Evolutionary conservation across 2,113 vertebrate genomes (phyloP).

Genomic region (Bettongia penicillata): DNA sequence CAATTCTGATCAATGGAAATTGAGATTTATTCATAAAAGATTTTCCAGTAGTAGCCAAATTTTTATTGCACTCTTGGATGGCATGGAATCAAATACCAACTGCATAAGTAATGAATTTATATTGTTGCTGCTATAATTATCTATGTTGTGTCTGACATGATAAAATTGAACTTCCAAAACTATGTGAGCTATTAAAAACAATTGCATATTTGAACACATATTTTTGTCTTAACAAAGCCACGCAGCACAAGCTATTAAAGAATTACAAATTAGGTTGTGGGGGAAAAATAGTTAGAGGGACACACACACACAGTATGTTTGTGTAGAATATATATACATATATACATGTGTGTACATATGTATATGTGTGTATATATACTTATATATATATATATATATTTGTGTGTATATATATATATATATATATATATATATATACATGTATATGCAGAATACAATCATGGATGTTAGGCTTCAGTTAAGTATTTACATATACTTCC

Average conservation of each 20-base stretch:
- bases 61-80: slow-evolving; percentile 4
- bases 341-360: too few species aligned
- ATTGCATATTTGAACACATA: slow-evolving; percentile 52
- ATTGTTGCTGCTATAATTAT: slow-evolving; percentile 54
- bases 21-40: slow-evolving; percentile 23
- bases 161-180: slow-evolving; percentile 47
- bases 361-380: too few species aligned
- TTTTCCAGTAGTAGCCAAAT: slow-evolving; percentile 37
- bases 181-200: slow-evolving; percentile 58
- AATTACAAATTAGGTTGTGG: slow-evolving; percentile 16
- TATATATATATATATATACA: too few species aligned
- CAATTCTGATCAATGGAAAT: slow-evolving; percentile 19
- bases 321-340: too few species aligned
- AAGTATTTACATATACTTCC: not conserved
- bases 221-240: slow-evolving; percentile 51
- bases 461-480: not conserved
- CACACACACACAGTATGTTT: too few species aligned
- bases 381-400: too few species aligned
- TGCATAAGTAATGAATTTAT: slow-evolving; percentile 64
- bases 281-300: not conserved
- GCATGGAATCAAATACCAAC: slow-evolving; percentile 58
- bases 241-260: slow-evolving; percentile 21
- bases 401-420: too few species aligned
- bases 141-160: slow-evolving; percentile 58
- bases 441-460: not conserved